These are phyloP conservation scores for Notolepis coatsorum DNA, from an alignment of 2,797 vertebrate genomes.

Conservation along the genomic window DNA sequence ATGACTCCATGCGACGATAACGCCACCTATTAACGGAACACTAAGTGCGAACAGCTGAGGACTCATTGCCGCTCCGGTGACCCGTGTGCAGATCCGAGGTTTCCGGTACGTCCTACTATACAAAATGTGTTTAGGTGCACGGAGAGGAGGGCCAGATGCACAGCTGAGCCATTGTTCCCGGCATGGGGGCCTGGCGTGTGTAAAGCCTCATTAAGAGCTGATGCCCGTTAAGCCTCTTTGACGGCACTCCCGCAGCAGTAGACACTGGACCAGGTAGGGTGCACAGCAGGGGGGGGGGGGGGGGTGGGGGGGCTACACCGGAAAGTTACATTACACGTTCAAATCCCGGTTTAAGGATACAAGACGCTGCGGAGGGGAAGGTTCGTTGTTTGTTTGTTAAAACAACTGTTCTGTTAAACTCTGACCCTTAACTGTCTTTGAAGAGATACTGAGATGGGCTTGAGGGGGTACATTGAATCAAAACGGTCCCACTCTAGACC, in stretches of 20 bases:
- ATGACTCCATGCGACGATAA: too few species aligned
- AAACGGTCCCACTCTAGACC: constrained; percentile 10
- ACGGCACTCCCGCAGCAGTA: constrained; percentile 46
- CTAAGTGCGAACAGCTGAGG: constrained; percentile 8
- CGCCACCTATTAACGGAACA: too few species aligned
- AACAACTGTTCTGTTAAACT: constrained; percentile 4
- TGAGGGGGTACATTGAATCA: background rate
- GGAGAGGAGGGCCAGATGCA: constrained; percentile 38
- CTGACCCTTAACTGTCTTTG: too few species aligned
- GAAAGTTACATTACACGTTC: constrained; percentile 16
- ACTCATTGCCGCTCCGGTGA: constrained; percentile 41
- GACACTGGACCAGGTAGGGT: constrained; percentile 58
- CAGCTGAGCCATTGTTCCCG: constrained; percentile 70
- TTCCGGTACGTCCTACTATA: constrained; percentile 32
- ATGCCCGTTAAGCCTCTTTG: constrained; percentile 71
- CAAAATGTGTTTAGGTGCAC: constrained; percentile 17
- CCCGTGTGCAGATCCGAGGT: constrained; percentile 32
- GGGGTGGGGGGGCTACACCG: constrained; percentile 1
- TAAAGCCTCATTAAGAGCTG: constrained; percentile 67
- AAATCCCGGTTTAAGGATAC: constrained; percentile 45
- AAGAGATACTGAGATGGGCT: too few species aligned
- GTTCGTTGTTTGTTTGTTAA: background rate
- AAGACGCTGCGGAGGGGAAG: background rate
- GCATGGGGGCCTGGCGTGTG: constrained; percentile 31
- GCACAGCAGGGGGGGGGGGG: background rate